These are phyloP conservation scores for Microctonus aethiopoides DNA, from an alignment of 2,888 invertebrate species.

Conservation along the genomic window DNA sequence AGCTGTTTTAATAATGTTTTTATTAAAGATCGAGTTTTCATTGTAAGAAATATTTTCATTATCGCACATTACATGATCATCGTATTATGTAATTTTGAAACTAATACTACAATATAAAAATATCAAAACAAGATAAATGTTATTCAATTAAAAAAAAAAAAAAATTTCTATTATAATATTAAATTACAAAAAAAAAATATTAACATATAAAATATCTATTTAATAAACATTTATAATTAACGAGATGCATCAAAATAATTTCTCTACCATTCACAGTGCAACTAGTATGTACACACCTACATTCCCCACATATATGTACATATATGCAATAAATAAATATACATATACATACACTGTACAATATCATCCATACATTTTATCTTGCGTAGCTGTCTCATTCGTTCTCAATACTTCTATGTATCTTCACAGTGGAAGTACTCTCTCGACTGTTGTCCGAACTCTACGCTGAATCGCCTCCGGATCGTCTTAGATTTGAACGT, in stretches of 20 bases:
- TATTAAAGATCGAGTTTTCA: neutral
- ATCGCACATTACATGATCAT: neutral
- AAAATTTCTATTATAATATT: too few species aligned
- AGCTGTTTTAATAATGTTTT: neutral
- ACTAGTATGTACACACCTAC: too few species aligned
- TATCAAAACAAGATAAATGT: too few species aligned
- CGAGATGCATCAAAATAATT: too few species aligned
- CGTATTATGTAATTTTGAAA: neutral
- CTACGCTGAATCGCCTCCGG: constrained; percentile 14
- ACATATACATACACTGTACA: neutral
- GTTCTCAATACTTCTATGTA: constrained; percentile 6
- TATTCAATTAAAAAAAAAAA: too few species aligned
- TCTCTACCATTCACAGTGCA: neutral
- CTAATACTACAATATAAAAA: neutral
- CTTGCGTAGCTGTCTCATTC: constrained; percentile 28
- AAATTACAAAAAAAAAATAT: too few species aligned
- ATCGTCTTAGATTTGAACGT: constrained; percentile 32
- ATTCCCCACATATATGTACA: too few species aligned
- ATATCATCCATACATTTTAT: constrained; percentile 10
- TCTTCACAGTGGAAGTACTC: constrained; percentile 23
- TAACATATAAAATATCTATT: too few species aligned
- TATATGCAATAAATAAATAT: neutral
- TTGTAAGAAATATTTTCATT: neutral
- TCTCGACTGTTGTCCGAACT: constrained; percentile 25
- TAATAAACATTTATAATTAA: too few species aligned